Evolutionary conservation across 2,113 vertebrate genomes (phyloP).

Genomic region (Pomatorhinus ruficollis): DNA sequence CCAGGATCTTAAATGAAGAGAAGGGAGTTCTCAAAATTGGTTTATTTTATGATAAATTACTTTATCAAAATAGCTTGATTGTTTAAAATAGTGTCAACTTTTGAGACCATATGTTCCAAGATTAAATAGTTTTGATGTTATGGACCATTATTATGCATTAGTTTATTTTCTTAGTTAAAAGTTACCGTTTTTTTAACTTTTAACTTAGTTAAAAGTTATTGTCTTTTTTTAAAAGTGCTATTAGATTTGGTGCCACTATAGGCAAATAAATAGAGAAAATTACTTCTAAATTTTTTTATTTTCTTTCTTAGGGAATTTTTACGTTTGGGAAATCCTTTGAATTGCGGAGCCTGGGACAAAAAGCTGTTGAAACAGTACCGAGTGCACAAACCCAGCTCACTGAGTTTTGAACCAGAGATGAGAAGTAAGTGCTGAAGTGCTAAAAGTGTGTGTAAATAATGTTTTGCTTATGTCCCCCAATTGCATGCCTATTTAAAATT

Average conservation of each 20-base stretch:
- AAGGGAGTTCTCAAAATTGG: background rate
- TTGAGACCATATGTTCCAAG: background rate
- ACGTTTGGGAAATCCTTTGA: constrained; percentile 93
- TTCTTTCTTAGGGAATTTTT: constrained; percentile 88
- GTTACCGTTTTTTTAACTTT: background rate
- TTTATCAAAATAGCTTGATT: background rate
- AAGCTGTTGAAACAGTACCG: constrained; percentile 93
- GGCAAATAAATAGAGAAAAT: background rate
- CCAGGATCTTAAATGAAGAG: background rate
- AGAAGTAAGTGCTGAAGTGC: constrained; percentile 84
- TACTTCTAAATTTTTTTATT: background rate
- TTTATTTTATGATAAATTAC: background rate
- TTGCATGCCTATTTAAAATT: background rate
- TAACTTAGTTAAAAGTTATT: background rate
- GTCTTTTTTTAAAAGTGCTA: background rate
- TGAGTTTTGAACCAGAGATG: constrained; percentile 92
- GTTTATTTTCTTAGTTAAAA: background rate
- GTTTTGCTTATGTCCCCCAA: background rate
- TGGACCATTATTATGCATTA: background rate
- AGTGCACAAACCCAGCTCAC: constrained; percentile 95
- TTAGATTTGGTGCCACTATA: background rate
- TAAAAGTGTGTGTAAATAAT: background rate
- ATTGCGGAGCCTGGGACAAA: constrained; percentile 98
- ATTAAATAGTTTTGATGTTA: background rate
- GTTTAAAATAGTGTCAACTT: background rate